phyloP scores from a whole-genome alignment of 2,797 vertebrate species.

The Epinephelus awoara region DNA sequence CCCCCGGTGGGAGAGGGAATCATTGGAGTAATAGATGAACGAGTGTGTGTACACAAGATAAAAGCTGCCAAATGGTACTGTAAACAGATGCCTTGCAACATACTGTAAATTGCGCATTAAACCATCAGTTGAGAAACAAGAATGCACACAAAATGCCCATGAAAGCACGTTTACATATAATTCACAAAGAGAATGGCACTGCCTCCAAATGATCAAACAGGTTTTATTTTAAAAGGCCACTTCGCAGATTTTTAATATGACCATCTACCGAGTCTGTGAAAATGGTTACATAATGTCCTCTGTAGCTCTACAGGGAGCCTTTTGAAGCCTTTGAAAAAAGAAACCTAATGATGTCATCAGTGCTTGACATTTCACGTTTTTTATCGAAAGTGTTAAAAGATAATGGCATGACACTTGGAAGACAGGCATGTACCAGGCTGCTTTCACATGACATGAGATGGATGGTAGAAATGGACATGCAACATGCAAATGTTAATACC shows the following conservation, averaged over 20 bases:
- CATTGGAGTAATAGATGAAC: conserved; percentile 35
- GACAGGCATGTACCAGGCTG: not conserved
- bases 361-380: not conserved
- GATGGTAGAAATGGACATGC: not conserved
- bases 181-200: not conserved
- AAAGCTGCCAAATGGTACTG: conserved; percentile 7
- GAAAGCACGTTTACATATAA: not conserved
- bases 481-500: not conserved
- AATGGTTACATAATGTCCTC: not conserved
- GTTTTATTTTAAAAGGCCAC: not conserved
- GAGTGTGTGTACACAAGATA: conserved; percentile 33
- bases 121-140: not conserved
- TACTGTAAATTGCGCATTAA: not conserved
- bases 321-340: not conserved
- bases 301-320: not conserved
- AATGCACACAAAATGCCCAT: not conserved
- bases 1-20: conserved; percentile 31
- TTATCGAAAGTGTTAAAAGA: not conserved
- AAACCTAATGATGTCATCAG: not conserved
- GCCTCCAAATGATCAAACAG: not conserved
- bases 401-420: not conserved
- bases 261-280: not conserved
- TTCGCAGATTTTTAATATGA: not conserved
- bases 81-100: not conserved
- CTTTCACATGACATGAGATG: not conserved